Base-by-base conservation (phyloP, 2,113 vertebrate genomes). In the Lophius piscatorius region DNA sequence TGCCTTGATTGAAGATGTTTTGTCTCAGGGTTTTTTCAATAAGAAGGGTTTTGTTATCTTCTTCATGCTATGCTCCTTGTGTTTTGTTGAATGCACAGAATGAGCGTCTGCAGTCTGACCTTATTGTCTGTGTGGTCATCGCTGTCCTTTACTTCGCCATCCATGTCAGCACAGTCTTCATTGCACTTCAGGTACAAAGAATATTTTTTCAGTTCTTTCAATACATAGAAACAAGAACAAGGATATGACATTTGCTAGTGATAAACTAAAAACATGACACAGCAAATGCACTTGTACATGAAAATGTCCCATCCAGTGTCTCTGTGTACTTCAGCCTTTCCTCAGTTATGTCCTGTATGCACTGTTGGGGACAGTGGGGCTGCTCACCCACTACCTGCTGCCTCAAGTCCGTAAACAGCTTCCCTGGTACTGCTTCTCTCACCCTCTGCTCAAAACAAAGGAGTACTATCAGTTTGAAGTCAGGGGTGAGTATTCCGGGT, bases 381-480 rank as follows among this genome's bases (percentile, higher is more conserved):
- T 99, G 63, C 86, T 97, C 70, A 96, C 94, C 42, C 96, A 98
- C 90, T 98, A 98, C 50, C 90, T 98, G 79, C 89, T 99, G 87
- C 97, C 97, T 75, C 96, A 99, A 70, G 89, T 98, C 34, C 93
- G 96, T 45, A 99, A 99, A 76, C 97, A 99, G 88, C 92, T 97
- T 44, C 97, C 97, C 2, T 99, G 97, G 96, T 95, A 94, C 83
- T 98, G 95, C 82, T 98, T 98, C 91, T 97, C 97, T 29, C 96
- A 97, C 54, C 96, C 97, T 0, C 90, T 99, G 84, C 93, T 99
- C 85, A 98, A 96, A 92, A 96, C 94, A 9, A 93, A 93, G 80
- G 97, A 99, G 81, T 98, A 98, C 68, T 96, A 94, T 70, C 96
- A 99, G 56, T 99, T 98, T 77, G 97, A 99, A 92, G 96, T 98